Evolutionary conservation across 2,797 vertebrate species (phyloP).

Genomic region (Serranus cabrilla): DNA sequence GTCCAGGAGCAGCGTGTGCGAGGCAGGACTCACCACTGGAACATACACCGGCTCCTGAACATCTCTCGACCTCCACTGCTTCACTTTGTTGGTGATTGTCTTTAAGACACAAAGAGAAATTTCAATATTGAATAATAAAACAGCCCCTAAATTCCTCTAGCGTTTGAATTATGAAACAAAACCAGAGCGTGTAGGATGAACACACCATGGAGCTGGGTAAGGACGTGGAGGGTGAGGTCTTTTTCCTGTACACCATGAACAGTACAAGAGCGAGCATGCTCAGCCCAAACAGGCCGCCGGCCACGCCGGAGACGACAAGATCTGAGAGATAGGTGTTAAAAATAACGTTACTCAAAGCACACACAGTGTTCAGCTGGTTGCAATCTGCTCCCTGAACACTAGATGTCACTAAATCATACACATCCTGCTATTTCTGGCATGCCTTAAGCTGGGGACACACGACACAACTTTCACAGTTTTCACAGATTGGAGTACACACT

Average conservation of each 20-base stretch:
- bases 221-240: rapidly evolving
- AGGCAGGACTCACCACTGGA: rapidly evolving
- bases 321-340: conserved; percentile 27
- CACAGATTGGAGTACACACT: too few relatives aligned
- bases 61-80: rapidly evolving
- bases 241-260: conserved; percentile 37
- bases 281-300: rapidly evolving
- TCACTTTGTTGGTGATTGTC: rapidly evolving
- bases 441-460: too few relatives aligned
- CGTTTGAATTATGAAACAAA: neutral
- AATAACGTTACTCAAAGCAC: neutral
- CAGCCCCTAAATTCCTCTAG: neutral
- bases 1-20: conserved; percentile 7
- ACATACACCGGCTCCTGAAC: rapidly evolving
- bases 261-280: rapidly evolving
- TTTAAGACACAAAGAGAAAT: conserved; percentile 34
- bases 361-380: neutral
- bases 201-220: neutral
- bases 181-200: neutral
- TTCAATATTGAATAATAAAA: neutral
- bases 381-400: too few relatives aligned
- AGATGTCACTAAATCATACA: too few relatives aligned
- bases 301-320: rapidly evolving
- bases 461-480: too few relatives aligned
- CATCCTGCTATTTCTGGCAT: too few relatives aligned